Evolutionary conservation across 2,888 invertebrate species (phyloP), one percentile per base, ranked within the genome.

Genomic region (Drosophila histrio): DNA sequence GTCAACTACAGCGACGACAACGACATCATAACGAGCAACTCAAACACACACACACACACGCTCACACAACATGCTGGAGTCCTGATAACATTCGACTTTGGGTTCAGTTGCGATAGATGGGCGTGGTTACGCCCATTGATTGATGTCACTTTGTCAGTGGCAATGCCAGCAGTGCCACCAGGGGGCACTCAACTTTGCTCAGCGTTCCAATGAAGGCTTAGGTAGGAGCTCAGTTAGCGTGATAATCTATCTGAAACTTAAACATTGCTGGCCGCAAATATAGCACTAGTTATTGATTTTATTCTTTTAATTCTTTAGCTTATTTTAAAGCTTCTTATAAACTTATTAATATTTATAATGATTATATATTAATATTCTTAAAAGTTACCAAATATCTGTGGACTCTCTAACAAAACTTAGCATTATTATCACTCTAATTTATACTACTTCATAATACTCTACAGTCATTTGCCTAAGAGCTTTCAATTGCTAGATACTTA

Each of bases 61-160:
- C 15, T 39, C 8, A n/a, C 67, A 56, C 63, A 76, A 67, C 54
- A 74, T 75, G 72, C 79, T 65, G 50, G 41, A 64, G 60, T 73
- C 71, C 87, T 82, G 85, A 81, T 87, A 85, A 82, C 79, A 72
- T 46, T 28, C 28, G 53, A 30, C 66, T 36, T 53, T 41, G 17
- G 43, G 22, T 22, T 41, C 28, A 30, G 15, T 41, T 30, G 41
- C 19, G 28, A 21, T 39, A 22, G 28, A 22, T 32, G 53, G 82
- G 83, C 66, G 78, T 57, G 66, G 57, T 41, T 19, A 6, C 30
- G 58, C 74, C 52, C 74, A 72, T 86, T 84, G 83, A 84, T 84
- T 88, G 83, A 84, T 84, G 87, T 83, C 83, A 83, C 67, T 83
- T 83, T 77, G 57, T 49, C 77, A 79, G 64, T 64, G 66, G 64